Conservation (phyloP, 2,888 invertebrate genomes). For the Chrysomela aeneicollis region DNA sequence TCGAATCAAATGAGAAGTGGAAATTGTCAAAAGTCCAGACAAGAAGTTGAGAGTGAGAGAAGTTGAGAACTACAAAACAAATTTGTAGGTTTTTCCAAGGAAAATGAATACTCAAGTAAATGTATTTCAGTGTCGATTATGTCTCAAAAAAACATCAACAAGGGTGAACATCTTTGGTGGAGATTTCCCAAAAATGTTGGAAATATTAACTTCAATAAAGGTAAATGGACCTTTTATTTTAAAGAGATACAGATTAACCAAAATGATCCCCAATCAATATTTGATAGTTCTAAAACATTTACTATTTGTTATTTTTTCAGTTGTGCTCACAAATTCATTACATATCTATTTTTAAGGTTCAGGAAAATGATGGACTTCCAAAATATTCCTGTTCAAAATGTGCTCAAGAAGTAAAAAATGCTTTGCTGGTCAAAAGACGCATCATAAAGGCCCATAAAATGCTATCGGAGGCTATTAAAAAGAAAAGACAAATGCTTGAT, state of each 20-base stretch:
- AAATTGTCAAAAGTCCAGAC: too few species aligned
- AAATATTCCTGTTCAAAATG: constrained; percentile 51
- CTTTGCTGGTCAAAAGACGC: constrained; percentile 47
- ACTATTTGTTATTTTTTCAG: too few species aligned
- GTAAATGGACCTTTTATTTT: constrained; percentile 41
- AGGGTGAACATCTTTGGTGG: constrained; percentile 48
- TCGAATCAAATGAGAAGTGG: too few species aligned
- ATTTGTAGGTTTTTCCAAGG: too few species aligned
- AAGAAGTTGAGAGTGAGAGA: too few species aligned
- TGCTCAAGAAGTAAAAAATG: constrained; percentile 49
- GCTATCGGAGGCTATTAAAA: constrained; percentile 36
- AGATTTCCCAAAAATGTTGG: constrained; percentile 50
- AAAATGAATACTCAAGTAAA: constrained; percentile 22
- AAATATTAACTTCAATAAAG: constrained; percentile 52
- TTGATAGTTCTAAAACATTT: too few species aligned
- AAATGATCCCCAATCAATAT: too few species aligned
- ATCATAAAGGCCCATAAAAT: constrained; percentile 50
- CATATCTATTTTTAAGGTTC: constrained; percentile 43
- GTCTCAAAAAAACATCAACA: constrained; percentile 45
- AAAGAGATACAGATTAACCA: too few species aligned
- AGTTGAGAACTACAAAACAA: too few species aligned
- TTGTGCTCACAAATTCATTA: too few species aligned
- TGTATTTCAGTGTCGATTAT: constrained; percentile 49
- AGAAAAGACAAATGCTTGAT: constrained; percentile 17
- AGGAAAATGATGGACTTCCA: constrained; percentile 49